Percentiles rank a stretch among this genome's conserved stretches.
Evolutionary conservation across 2,888 invertebrate species (phyloP).

Genomic region (Sycophila texana): DNA sequence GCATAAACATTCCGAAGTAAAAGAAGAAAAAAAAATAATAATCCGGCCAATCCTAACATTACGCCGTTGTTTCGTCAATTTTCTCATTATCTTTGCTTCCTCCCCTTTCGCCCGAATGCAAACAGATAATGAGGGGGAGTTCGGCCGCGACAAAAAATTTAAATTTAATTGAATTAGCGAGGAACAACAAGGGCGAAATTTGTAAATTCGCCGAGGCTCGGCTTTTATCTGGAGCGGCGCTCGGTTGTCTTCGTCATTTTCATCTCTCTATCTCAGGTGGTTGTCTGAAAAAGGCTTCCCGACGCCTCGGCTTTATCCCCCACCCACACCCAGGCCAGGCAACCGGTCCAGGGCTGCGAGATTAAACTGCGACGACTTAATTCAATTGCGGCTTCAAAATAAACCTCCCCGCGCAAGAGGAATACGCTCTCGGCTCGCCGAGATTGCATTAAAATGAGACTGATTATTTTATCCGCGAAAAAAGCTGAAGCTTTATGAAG

Average conservation of each 20-base stretch:
- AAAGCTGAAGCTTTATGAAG: slow-evolving; percentile 1
- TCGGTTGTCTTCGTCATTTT: slow-evolving; percentile 10
- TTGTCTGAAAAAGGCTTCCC: slow-evolving; percentile 2
- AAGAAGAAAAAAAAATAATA: too few relatives aligned
- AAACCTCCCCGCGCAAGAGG: slow-evolving; percentile 6
- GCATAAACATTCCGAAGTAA: too few relatives aligned
- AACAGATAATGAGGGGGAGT: too few relatives aligned
- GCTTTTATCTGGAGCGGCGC: too few relatives aligned
- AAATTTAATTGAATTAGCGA: too few relatives aligned
- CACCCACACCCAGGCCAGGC: not conserved
- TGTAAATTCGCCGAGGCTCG: too few relatives aligned
- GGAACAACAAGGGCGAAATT: too few relatives aligned
- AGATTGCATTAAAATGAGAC: slow-evolving; percentile 35
- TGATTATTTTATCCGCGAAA: slow-evolving; percentile 35
- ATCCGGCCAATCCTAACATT: too few relatives aligned
- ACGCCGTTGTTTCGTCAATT: too few relatives aligned
- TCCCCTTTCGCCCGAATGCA: too few relatives aligned
- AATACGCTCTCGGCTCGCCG: not conserved
- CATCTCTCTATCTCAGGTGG: slow-evolving; percentile 11
- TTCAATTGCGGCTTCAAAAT: slow-evolving; percentile 39
- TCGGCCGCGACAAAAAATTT: too few relatives aligned
- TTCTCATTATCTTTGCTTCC: too few relatives aligned
- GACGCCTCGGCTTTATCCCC: not conserved
- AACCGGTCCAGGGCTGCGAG: slow-evolving; percentile 7
- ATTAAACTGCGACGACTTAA: slow-evolving; percentile 32